Base-by-base conservation (phyloP, 2,888 invertebrate species). In the Chrysomela aeneicollis region DNA sequence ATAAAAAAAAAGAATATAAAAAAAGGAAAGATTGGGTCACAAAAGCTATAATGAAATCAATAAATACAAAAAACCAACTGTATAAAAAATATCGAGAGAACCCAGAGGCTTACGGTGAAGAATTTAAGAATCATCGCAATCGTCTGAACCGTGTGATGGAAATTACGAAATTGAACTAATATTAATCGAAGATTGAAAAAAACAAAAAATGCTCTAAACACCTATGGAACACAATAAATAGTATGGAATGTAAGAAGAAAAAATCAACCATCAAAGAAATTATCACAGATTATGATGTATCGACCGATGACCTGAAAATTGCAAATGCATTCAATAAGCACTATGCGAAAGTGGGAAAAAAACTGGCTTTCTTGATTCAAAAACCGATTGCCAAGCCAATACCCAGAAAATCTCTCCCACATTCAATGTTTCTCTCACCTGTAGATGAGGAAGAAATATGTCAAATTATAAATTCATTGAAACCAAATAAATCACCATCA, bases 401-500 rank as follows among this genome's bases (percentile, higher is more conserved):
- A 54, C 2, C 53, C 10, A 54, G 18, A 54, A 37, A 32, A 21
- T 19, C 53, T 54, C 53, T 54, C 17, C 18, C 53, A 37, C 53
- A 54, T 35, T 19, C 53, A 35, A 54, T 54, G 21, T 54, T 54
- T 54, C 21, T 37, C 18, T 10, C 53, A 54, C 2, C 53, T 54
- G 35, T 54, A 54, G 10, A 35, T 0, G 19, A 54, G 35, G 53
- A 37, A 37, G 53, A 54, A 54, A 37, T 54, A 54, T 37, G 53
- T 12, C 53, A 18, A 15, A 52, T 52, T 32, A 54, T 54, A 19
- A 54, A 54, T 54, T 6, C 37, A 54, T 54, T 54, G 6, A 35
- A 54, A 54, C 53, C 53, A 54, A 37, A 54, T 6, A 62, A 62
- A 49, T 15, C 55, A 49, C 55, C 35, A 18, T n/a, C 35, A 53